These are phyloP conservation scores for Popillia japonica DNA, from an alignment of 1,140 invertebrate genomes.

Conservation along the genomic window DNA sequence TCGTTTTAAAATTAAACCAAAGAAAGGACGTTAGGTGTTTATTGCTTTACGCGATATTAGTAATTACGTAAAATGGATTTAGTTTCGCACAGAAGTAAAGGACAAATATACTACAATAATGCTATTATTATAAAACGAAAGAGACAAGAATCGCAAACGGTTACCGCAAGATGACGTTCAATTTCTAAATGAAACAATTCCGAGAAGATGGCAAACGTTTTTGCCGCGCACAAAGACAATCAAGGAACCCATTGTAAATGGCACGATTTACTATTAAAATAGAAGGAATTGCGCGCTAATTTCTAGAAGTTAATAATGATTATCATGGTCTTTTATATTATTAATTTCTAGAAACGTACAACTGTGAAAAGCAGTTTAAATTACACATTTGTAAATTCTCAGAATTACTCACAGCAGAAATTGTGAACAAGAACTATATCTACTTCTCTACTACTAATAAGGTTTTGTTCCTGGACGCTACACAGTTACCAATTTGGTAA, in stretches of 20 bases:
- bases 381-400: too few species aligned
- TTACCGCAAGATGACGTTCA: neutral
- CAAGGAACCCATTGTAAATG: neutral
- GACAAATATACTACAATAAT: neutral
- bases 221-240: neutral
- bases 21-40: neutral
- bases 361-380: too few species aligned
- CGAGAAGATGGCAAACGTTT: neutral
- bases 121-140: neutral
- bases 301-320: neutral
- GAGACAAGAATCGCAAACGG: neutral
- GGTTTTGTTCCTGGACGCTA: too few species aligned
- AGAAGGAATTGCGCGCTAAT: neutral
- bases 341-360: neutral
- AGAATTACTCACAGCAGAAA: too few species aligned
- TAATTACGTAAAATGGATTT: slow-evolving; percentile 4
- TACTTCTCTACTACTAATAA: too few species aligned
- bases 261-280: neutral
- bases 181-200: neutral
- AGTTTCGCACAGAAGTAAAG: neutral
- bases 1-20: neutral
- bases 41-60: neutral
- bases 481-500: too few species aligned
- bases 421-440: too few species aligned
- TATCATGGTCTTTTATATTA: neutral